These are phyloP conservation scores for Spisula solida DNA, from an alignment of 2,888 invertebrate species.

Conservation along the genomic window DNA sequence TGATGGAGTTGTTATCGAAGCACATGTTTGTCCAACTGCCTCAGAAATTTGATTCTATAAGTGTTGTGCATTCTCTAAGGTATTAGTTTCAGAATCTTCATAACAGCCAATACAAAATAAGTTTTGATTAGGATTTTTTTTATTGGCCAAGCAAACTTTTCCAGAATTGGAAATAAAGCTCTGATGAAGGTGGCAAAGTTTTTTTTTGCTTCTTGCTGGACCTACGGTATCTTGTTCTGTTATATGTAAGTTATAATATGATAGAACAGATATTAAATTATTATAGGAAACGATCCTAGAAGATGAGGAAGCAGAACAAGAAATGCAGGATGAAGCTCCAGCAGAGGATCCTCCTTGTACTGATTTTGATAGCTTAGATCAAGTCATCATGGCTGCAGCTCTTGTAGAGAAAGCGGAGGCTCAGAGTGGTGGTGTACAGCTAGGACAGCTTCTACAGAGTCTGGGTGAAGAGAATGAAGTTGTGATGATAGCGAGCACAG, in stretches of 20 bases:
- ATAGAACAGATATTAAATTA: not conserved
- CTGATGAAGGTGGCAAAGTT: too few species aligned
- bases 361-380: constrained; percentile 55
- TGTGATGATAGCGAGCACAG: not conserved
- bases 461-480: not conserved
- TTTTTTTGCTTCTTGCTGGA: too few species aligned
- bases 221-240: too few species aligned
- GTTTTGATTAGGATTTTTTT: too few species aligned
- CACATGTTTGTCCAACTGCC: too few species aligned
- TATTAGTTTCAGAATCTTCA: too few species aligned
- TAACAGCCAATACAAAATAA: too few species aligned
- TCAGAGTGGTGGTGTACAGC: not conserved
- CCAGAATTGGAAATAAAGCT: too few species aligned
- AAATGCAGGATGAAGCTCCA: constrained; percentile 44
- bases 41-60: too few species aligned
- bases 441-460: constrained; percentile 1
- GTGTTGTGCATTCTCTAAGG: too few species aligned
- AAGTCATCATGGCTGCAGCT: constrained; percentile 67
- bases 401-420: constrained; percentile 55
- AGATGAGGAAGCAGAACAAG: constrained; percentile 52
- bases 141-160: too few species aligned
- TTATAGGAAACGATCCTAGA: constrained; percentile 52
- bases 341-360: constrained; percentile 25
- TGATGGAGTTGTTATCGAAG: too few species aligned
- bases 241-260: not conserved